Evolutionary conservation across 2,113 vertebrate species (phyloP).

Genomic region (Sceloporus undulatus): DNA sequence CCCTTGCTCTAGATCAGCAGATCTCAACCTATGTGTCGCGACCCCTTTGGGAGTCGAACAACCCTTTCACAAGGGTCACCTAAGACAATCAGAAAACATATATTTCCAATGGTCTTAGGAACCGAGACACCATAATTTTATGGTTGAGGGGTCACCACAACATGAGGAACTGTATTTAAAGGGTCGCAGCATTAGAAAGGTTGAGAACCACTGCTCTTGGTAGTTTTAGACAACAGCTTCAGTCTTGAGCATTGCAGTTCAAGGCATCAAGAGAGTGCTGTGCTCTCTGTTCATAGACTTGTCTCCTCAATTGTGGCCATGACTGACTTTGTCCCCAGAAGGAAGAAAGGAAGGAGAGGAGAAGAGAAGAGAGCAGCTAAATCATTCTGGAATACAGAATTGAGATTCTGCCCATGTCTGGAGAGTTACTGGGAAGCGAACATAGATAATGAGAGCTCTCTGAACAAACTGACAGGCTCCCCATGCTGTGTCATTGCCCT

Average conservation of each 20-base stretch:
- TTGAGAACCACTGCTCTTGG: too few relatives aligned
- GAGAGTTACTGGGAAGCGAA: background rate
- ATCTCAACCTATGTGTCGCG: too few relatives aligned
- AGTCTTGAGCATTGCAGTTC: background rate
- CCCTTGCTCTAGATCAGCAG: too few relatives aligned
- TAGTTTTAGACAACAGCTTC: background rate
- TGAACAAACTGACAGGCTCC: background rate
- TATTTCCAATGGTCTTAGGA: too few relatives aligned
- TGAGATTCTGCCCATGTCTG: slow-evolving; percentile 8
- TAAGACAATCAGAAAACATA: too few relatives aligned
- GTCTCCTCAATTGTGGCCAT: background rate
- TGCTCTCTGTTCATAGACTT: background rate
- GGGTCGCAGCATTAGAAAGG: too few relatives aligned
- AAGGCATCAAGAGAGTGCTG: background rate
- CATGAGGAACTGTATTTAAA: too few relatives aligned
- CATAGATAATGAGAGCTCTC: background rate
- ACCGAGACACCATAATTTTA: too few relatives aligned
- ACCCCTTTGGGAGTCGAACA: too few relatives aligned
- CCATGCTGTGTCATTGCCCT: slow-evolving; percentile 16
- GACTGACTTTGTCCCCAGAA: background rate
- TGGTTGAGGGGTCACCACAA: too few relatives aligned
- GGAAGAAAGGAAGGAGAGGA: background rate
- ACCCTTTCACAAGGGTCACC: too few relatives aligned
- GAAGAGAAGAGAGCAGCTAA: background rate
- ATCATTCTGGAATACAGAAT: background rate